Evolutionary conservation across 2,113 vertebrate genomes (phyloP).

Genomic region (Jaculus jaculus): DNA sequence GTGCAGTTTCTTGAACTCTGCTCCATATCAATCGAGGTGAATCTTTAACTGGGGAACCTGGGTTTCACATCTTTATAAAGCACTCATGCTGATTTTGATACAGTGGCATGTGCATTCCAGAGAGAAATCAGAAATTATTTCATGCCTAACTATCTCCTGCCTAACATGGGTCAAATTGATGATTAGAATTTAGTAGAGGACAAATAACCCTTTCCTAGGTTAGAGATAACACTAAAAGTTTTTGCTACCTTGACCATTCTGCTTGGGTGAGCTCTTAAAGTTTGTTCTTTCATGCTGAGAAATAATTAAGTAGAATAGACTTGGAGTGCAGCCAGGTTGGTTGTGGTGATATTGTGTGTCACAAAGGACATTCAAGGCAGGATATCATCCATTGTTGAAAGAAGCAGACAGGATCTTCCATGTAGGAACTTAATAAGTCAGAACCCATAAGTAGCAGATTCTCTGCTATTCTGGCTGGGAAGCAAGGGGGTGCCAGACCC

Average conservation of each 20-base stretch:
- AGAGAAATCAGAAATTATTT: neutral
- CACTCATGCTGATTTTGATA: neutral
- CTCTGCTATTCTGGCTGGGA: neutral
- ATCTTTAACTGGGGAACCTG: neutral
- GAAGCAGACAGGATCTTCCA: neutral
- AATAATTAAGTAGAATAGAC: neutral
- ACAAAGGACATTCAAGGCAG: neutral
- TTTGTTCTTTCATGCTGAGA: neutral
- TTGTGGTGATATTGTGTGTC: neutral
- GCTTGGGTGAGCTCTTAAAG: conserved; percentile 1
- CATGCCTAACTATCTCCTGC: neutral
- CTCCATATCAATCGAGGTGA: neutral
- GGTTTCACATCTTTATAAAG: neutral
- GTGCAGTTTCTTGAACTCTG: neutral
- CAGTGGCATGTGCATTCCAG: neutral
- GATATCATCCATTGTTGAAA: neutral
- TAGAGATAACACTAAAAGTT: neutral
- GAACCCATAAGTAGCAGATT: neutral
- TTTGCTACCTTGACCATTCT: neutral
- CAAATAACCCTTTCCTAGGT: neutral
- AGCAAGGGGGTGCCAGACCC: too few relatives aligned
- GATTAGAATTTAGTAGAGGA: neutral
- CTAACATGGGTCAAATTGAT: neutral
- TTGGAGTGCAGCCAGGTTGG: neutral
- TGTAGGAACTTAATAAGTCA: too few relatives aligned